Conservation (phyloP, 2,888 invertebrate species). For the Hirtodrosophila duncani region DNA sequence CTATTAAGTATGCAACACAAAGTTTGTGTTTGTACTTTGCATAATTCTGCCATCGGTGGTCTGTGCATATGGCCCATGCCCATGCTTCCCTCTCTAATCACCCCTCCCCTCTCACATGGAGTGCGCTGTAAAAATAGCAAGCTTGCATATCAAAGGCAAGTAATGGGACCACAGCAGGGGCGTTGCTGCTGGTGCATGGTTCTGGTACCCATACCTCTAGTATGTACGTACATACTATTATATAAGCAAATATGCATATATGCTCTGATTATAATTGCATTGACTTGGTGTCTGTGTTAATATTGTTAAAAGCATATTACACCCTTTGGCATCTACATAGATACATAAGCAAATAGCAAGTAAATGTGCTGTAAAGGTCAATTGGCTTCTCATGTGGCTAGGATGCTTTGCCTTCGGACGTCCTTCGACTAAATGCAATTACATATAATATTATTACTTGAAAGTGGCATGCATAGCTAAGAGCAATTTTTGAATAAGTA, state of each 20-base stretch:
- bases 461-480: no score
- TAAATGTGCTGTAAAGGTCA: no score
- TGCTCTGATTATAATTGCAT: slow-evolving; percentile 30
- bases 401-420: no score
- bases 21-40: slow-evolving; percentile 66
- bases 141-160: not conserved
- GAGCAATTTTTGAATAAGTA: no score
- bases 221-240: no score
- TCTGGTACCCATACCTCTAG: no score
- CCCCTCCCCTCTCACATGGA: not conserved
- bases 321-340: not conserved
- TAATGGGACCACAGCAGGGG: not conserved
- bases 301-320: slow-evolving; percentile 62
- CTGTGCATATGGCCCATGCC: not conserved
- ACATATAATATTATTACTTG: no score
- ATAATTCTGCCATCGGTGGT: slow-evolving; percentile 57
- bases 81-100: not conserved
- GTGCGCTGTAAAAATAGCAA: no score
- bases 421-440: no score
- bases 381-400: no score
- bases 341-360: slow-evolving; percentile 12
- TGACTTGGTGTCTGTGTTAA: slow-evolving; percentile 37
- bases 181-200: not conserved
- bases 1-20: slow-evolving; percentile 70
- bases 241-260: slow-evolving; percentile 23